These are phyloP conservation scores for Probaryconus sp. DNA, from an alignment of 1,140 invertebrate species.

Conservation along the genomic window DNA sequence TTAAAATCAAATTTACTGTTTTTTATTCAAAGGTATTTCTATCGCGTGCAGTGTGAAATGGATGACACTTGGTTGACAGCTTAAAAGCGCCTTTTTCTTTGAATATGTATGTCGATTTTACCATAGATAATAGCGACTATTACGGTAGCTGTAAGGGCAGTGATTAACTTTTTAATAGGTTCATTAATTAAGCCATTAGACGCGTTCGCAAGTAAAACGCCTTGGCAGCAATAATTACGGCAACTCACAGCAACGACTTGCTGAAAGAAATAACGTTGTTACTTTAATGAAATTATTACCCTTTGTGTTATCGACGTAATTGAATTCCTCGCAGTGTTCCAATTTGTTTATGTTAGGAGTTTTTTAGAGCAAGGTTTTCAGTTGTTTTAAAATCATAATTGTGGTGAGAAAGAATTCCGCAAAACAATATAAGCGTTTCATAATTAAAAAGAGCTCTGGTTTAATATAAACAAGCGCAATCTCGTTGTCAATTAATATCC, in stretches of 20 bases:
- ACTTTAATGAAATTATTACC: constrained; percentile 31
- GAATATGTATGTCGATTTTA: constrained; percentile 45
- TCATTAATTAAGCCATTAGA: constrained; percentile 63
- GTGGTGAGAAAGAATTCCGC: no score
- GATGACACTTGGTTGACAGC: neutral
- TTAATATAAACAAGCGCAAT: no score
- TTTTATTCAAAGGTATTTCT: no score
- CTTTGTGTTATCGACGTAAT: constrained; percentile 21
- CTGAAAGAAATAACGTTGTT: constrained; percentile 30
- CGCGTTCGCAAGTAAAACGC: constrained; percentile 44
- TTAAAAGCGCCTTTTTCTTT: constrained; percentile 21
- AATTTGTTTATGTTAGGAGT: constrained; percentile 29
- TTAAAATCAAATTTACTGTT: no score
- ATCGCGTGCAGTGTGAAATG: constrained; percentile 1
- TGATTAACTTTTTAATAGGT: constrained; percentile 61
- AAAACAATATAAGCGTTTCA: no score
- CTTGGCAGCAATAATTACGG: constrained; percentile 47
- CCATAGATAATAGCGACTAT: constrained; percentile 42
- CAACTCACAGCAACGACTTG: constrained; percentile 30
- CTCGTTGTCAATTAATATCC: no score
- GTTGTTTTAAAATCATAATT: no score
- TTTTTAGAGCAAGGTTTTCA: no score
- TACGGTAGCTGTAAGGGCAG: constrained; percentile 41
- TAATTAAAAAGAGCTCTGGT: no score
- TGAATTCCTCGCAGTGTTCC: constrained; percentile 5